Conservation (phyloP, 35 echinoderm and acorn worm species). For the Nesometra sesokonis region DNA sequence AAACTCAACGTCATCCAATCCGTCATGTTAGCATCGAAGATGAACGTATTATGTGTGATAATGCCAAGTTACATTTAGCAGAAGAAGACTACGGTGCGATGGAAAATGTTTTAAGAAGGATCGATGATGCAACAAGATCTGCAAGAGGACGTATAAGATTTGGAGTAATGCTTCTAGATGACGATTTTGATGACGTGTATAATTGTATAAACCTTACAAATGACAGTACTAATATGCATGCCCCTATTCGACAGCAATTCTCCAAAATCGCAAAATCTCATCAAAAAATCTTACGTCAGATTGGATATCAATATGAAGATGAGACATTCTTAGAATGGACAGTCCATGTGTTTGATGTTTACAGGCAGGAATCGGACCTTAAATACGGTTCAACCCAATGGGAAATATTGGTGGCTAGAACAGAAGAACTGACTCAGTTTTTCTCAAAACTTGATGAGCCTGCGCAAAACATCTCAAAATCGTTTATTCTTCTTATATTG, state of each 20-base stretch:
- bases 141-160: neutral
- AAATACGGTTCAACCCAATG: neutral
- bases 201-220: neutral
- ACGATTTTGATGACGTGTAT: neutral
- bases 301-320: neutral
- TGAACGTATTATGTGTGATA: neutral
- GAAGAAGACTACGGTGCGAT: neutral
- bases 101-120: neutral
- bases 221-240: neutral
- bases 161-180: neutral
- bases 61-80: neutral
- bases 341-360: neutral
- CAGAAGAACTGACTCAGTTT: neutral
- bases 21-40: no score
- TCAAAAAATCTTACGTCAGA: neutral
- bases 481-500: neutral
- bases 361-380: neutral
- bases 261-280: neutral
- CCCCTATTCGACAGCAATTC: neutral
- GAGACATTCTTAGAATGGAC: neutral
- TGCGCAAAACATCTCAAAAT: neutral
- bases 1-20: no score
- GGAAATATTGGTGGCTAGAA: neutral
- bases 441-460: neutral
- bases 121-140: neutral